Evolutionary conservation across 2,113 vertebrate species (phyloP).

Genomic region (Tachuris rubrigastra): DNA sequence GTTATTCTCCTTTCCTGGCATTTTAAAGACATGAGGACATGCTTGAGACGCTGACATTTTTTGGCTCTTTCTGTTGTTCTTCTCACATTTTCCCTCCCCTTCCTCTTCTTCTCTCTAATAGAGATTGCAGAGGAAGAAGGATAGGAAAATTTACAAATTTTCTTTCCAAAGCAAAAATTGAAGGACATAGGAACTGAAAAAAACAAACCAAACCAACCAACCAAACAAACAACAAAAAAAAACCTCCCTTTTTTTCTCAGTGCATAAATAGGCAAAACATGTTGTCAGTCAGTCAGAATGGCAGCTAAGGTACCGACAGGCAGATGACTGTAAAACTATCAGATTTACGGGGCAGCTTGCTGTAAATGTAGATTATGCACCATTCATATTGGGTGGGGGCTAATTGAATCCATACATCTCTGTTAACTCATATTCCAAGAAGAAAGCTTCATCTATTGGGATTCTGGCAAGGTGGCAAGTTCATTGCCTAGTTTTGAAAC

Average conservation of each 20-base stretch:
- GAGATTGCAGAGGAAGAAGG: neutral
- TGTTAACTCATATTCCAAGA: neutral
- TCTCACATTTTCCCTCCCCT: neutral
- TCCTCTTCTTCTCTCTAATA: neutral
- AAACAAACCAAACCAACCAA: no score
- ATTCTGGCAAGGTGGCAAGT: neutral
- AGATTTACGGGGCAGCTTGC: neutral
- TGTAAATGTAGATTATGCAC: neutral
- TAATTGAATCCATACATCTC: neutral
- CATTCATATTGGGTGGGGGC: neutral
- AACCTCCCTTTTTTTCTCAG: neutral
- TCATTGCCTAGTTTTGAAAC: neutral
- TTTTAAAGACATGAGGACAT: neutral
- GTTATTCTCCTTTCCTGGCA: neutral
- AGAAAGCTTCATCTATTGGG: neutral
- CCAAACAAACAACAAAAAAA: fast-evolving
- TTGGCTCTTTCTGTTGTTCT: neutral
- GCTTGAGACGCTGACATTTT: neutral
- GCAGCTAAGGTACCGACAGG: neutral
- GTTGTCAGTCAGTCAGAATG: neutral
- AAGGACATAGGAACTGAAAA: neutral
- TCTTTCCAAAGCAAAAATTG: neutral
- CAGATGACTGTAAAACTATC: neutral
- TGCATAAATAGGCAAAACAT: neutral
- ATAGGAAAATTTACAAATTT: neutral